Evolutionary conservation across 2,888 invertebrate species (phyloP).

Genomic region (Andrena minutula): DNA sequence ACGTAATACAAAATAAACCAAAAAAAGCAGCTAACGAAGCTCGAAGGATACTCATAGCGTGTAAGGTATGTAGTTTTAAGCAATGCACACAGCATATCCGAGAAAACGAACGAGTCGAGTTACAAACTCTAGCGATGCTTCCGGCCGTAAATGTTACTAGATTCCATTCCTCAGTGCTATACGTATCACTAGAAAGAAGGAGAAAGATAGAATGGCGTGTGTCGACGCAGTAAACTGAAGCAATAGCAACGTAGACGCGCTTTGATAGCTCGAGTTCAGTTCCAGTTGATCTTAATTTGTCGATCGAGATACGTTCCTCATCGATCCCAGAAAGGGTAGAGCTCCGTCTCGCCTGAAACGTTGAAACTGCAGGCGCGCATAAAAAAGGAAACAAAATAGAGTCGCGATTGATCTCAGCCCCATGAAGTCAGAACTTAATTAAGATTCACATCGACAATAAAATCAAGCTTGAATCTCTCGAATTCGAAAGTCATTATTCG

Average conservation of each 20-base stretch:
- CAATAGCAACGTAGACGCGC: conserved; percentile 57
- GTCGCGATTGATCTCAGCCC: conserved; percentile 5
- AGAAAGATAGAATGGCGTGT: conserved; percentile 21
- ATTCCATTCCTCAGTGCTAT: conserved; percentile 58
- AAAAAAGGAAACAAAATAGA: not conserved
- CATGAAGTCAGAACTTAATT: not conserved
- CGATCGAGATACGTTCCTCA: conserved; percentile 10
- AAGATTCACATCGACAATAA: conserved; percentile 7
- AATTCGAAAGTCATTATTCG: conserved; percentile 25
- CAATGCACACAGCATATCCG: conserved; percentile 69
- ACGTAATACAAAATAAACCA: conserved; percentile 33
- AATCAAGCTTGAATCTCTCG: not conserved
- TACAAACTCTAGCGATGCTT: conserved; percentile 68
- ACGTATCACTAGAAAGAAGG: conserved; percentile 31
- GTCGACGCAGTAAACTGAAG: conserved; percentile 43
- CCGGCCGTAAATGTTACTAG: conserved; percentile 72
- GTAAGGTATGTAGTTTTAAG: conserved; percentile 65
- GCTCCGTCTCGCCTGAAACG: conserved; percentile 6
- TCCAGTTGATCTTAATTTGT: conserved; percentile 26
- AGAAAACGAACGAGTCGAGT: conserved; percentile 63
- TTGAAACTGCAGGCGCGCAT: not conserved
- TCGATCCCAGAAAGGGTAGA: not conserved
- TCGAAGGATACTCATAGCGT: conserved; percentile 68
- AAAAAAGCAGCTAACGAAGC: conserved; percentile 31
- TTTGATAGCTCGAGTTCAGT: conserved; percentile 41